phyloP scores from a whole-genome alignment of 2,888 invertebrate genomes.

The Noctua comes region DNA sequence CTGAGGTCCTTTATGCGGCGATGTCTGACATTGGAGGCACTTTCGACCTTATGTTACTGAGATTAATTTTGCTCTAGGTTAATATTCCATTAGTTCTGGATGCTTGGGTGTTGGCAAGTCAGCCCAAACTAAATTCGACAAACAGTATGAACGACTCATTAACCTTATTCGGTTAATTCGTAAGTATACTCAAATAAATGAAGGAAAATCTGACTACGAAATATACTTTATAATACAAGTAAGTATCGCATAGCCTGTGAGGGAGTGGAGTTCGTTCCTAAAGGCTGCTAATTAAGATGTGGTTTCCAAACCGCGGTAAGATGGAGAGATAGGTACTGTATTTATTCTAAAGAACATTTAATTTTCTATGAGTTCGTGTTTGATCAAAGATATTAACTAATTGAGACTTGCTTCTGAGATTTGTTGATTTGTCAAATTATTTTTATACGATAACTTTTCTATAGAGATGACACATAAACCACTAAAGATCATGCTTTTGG shows the following conservation, averaged over 20 bases:
- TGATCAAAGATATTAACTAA: constrained; percentile 33
- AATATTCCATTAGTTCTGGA: constrained; percentile 23
- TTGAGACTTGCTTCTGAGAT: constrained; percentile 4
- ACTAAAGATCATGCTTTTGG: neutral
- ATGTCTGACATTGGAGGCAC: constrained; percentile 64
- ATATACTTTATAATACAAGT: neutral
- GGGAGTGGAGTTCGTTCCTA: constrained; percentile 38
- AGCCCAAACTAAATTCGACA: neutral
- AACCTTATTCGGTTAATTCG: constrained; percentile 1
- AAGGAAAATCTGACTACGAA: neutral
- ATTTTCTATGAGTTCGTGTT: constrained; percentile 37
- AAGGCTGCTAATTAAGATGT: constrained; percentile 57
- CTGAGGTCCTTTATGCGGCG: constrained; percentile 76
- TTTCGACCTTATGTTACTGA: constrained; percentile 66
- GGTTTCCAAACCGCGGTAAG: constrained; percentile 50
- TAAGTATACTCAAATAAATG: neutral
- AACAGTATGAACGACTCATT: neutral
- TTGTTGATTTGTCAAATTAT: neutral
- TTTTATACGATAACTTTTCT: neutral
- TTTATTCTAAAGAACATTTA: constrained; percentile 45
- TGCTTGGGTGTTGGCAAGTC: constrained; percentile 7
- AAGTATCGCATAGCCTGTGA: constrained; percentile 39
- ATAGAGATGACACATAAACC: too few relatives aligned
- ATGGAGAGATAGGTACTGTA: constrained; percentile 45
- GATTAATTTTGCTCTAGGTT: constrained; percentile 55